Percentiles rank a stretch among this genome's conserved stretches.
phyloP scores from a whole-genome alignment of 2,113 vertebrate species.

The Thalassoma bifasciatum region DNA sequence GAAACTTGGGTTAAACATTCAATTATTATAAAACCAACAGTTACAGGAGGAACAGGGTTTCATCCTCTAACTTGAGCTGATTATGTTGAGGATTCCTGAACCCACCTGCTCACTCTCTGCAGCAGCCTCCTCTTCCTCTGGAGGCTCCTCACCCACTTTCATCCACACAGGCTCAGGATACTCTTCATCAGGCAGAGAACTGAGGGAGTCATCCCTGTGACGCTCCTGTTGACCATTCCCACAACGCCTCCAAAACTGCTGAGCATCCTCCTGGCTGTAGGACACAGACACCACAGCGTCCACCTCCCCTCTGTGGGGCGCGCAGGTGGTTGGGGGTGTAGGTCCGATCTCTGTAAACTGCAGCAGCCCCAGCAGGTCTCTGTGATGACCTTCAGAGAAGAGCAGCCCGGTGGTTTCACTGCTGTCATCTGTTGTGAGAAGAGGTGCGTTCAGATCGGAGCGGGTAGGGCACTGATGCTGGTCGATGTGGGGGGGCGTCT shows the following conservation, averaged over 20 bases:
- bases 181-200: slow-evolving; percentile 70
- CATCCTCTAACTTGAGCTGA: too few relatives aligned
- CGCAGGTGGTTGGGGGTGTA: slow-evolving; percentile 8
- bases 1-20: too few relatives aligned
- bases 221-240: slow-evolving; percentile 24
- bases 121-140: slow-evolving; percentile 60
- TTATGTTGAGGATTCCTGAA: neutral
- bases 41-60: too few relatives aligned
- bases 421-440: slow-evolving; percentile 9
- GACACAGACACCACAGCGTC: slow-evolving; percentile 78
- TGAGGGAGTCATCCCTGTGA: slow-evolving; percentile 49
- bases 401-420: slow-evolving; percentile 84
- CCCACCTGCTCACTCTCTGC: slow-evolving; percentile 70
- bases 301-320: slow-evolving; percentile 51
- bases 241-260: slow-evolving; percentile 69
- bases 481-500: neutral
- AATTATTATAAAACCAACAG: too few relatives aligned
- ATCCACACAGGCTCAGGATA: slow-evolving; percentile 75
- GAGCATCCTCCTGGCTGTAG: slow-evolving; percentile 70
- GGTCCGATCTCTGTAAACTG: slow-evolving; percentile 67
- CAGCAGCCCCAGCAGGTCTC: slow-evolving; percentile 87
- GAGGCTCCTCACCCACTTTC: slow-evolving; percentile 64
- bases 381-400: slow-evolving; percentile 84
- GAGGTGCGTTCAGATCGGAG: slow-evolving; percentile 63
- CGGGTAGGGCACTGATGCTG: slow-evolving; percentile 48